phyloP scores from a whole-genome alignment of 2,888 invertebrate genomes.

The Seira musarum region DNA sequence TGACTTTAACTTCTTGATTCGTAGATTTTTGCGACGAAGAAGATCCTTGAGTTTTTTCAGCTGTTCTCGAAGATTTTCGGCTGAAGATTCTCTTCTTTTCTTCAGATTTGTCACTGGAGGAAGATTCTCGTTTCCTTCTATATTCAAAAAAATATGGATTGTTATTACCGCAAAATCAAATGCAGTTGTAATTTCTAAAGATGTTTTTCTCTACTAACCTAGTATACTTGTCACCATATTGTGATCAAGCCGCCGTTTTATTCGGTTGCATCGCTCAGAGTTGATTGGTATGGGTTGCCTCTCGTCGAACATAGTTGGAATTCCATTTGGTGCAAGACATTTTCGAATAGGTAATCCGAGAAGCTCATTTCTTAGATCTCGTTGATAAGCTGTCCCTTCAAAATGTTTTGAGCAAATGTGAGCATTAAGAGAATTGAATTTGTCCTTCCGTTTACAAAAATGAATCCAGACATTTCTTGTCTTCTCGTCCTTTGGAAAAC shows the following conservation, averaged over 20 bases:
- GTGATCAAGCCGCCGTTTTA: background rate
- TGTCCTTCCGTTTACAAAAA: conserved; percentile 20
- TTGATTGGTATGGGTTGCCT: background rate
- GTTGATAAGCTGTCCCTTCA: background rate
- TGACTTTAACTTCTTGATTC: too few relatives aligned
- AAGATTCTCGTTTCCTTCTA: too few relatives aligned
- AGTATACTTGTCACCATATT: background rate
- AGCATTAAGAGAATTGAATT: background rate
- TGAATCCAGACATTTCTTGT: too few relatives aligned
- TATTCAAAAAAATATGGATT: too few relatives aligned
- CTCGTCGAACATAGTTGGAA: background rate
- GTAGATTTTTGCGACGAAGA: too few relatives aligned
- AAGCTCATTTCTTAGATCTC: background rate
- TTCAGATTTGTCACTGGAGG: too few relatives aligned
- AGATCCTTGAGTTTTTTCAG: too few relatives aligned
- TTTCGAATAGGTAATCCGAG: background rate
- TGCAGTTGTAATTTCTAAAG: background rate
- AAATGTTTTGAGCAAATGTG: conserved; percentile 1
- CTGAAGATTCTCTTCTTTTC: too few relatives aligned
- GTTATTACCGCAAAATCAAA: background rate
- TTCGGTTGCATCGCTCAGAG: background rate
- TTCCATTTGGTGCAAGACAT: background rate
- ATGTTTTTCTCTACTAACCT: background rate
- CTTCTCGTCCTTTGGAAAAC: too few relatives aligned
- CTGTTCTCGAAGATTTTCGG: too few relatives aligned